These are phyloP conservation scores for Macrochelys suwanniensis DNA, from an alignment of 2,797 vertebrate species.

Conservation along the genomic window DNA sequence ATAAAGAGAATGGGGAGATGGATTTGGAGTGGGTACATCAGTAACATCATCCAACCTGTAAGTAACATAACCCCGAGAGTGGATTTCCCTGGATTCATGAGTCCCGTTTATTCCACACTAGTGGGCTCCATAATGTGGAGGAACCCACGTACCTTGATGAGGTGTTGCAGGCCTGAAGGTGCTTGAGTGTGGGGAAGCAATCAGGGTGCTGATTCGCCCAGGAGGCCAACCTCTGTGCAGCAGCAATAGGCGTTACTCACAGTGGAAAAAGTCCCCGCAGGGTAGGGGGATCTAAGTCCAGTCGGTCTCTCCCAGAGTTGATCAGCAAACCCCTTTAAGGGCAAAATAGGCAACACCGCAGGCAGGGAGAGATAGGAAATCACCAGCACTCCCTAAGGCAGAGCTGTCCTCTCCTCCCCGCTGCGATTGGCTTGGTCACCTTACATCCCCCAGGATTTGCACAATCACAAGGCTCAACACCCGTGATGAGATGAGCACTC, in stretches of 20 bases:
- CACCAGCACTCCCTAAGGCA: too few relatives aligned
- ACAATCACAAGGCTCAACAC: too few relatives aligned
- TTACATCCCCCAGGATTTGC: too few relatives aligned
- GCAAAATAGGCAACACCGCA: background rate
- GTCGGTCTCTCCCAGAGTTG: background rate
- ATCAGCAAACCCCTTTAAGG: background rate
- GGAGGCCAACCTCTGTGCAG: background rate
- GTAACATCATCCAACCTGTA: background rate
- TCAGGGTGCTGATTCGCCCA: background rate
- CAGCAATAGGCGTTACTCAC: background rate
- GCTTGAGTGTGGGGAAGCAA: background rate
- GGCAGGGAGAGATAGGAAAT: background rate
- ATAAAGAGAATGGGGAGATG: background rate
- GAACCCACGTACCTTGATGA: background rate
- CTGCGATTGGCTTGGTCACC: too few relatives aligned
- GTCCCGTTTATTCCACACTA: background rate
- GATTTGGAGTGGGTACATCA: background rate
- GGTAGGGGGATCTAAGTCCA: too few relatives aligned
- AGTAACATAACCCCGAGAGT: background rate
- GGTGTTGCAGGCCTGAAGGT: background rate
- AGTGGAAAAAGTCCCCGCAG: too few relatives aligned
- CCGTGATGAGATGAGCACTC: too few relatives aligned
- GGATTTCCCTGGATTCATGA: background rate
- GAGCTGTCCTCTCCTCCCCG: too few relatives aligned
- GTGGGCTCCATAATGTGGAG: background rate